Conservation (phyloP, 2,888 invertebrate genomes). For the Allygus modestus region DNA sequence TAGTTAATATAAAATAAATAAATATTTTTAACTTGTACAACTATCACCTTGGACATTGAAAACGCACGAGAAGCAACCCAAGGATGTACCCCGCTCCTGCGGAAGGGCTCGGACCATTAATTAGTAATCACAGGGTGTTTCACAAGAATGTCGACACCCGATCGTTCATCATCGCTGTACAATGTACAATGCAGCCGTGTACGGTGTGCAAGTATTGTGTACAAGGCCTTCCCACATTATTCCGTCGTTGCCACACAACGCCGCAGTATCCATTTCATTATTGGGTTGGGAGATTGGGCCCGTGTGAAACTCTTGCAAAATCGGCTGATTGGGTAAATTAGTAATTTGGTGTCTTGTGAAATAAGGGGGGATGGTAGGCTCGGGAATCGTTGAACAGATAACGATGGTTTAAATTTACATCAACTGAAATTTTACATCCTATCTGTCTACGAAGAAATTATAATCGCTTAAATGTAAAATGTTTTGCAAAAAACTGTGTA, state of each 20-base stretch:
- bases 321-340: not conserved
- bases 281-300: not conserved
- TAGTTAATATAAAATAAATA: no score
- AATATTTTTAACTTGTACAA: no score
- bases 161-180: not conserved
- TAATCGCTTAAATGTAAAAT: no score
- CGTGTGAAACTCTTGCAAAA: not conserved
- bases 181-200: not conserved
- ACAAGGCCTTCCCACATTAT: constrained; percentile 32
- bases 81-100: no score
- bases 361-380: not conserved
- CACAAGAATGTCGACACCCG: constrained; percentile 31
- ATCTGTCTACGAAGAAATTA: no score
- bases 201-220: not conserved
- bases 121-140: not conserved
- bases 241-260: not conserved
- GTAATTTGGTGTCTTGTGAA: not conserved
- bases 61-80: no score
- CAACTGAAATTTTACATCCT: no score
- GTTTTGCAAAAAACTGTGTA: no score
- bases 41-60: no score
- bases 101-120: no score
- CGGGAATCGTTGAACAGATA: not conserved
- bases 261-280: not conserved
- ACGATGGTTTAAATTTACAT: no score